Base-by-base conservation (phyloP, 2,113 vertebrate genomes). In the Limanda limanda region DNA sequence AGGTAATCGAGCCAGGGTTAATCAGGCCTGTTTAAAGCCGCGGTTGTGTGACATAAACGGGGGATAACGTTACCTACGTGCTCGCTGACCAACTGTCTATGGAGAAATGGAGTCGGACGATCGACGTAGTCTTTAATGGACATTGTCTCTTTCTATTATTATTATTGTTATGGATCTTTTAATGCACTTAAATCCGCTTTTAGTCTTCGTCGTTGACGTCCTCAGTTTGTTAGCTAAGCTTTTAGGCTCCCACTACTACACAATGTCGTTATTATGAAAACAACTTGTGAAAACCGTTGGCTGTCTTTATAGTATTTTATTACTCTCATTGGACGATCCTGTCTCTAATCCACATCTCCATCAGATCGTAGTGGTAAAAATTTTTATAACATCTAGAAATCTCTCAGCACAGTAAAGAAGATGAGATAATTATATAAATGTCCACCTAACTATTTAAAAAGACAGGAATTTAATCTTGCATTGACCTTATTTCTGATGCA, bases 51-150 rank as follows among this genome's bases (percentile, higher is more conserved):
- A 71, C 79, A 75, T 57, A 42, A 71, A 52, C 72, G 85, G 47
- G 51, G 60, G 71, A 47, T 62, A 71, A 62, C 80, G 84, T 48
- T 68, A 76, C 69, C 71, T 93, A 92, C 92, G 92, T 93, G 92
- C 90, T 78, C 71, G 73, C 57, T 80, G 83, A 78, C 87, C 86
- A 73, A 82, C 76, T 84, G 83, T 92, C 86, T 90, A 92, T 92
- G 91, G 91, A 93, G 91, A 90, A 72, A 76, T 57, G 45, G 25
- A 56, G 59, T 66, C 59, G 55, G 37, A 56, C 13, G 40, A 64
- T 60, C 66, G 47, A 62, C 67, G 1, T 31, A 4, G 68, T 59
- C 9, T 21, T 65, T 55, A 25, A 47, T 68, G 79, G 79, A 65
- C 74, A 56, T 5, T 3, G 51, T 71, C 70, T 45, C 15, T 42